Conservation (phyloP, 2,113 vertebrate species). For the Stegastes partitus region DNA sequence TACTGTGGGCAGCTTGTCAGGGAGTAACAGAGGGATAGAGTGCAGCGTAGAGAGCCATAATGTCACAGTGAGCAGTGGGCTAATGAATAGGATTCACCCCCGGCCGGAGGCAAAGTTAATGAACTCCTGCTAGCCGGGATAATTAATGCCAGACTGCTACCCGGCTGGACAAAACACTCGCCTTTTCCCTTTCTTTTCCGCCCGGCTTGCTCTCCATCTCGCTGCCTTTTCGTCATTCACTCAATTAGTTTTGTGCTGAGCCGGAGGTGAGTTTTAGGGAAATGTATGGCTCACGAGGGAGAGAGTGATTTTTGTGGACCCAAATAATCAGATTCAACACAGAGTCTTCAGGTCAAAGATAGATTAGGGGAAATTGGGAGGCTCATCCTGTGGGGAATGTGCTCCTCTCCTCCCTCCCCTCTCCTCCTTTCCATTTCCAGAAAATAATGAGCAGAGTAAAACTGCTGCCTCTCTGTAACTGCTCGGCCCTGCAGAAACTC, state of each 20-base stretch:
- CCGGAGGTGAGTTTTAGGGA: slow-evolving; percentile 61
- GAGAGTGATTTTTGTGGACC: slow-evolving; percentile 8
- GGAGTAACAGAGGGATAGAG: slow-evolving; percentile 45
- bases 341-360: slow-evolving; percentile 61
- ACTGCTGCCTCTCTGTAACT: slow-evolving; percentile 23
- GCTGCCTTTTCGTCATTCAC: slow-evolving; percentile 45
- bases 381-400: slow-evolving; percentile 25
- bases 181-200: slow-evolving; percentile 20
- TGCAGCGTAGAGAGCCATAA: slow-evolving; percentile 62
- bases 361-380: slow-evolving; percentile 46
- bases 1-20: slow-evolving; percentile 44
- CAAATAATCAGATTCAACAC: slow-evolving; percentile 44
- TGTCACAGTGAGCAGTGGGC: slow-evolving; percentile 60
- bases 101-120: slow-evolving; percentile 75
- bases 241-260: slow-evolving; percentile 49
- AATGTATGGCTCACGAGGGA: slow-evolving; percentile 32
- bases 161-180: slow-evolving; percentile 48
- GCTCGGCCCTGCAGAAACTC: slow-evolving; percentile 40
- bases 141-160: slow-evolving; percentile 77
- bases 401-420: neutral
- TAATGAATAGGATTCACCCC: slow-evolving; percentile 77
- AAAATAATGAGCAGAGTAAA: slow-evolving; percentile 60
- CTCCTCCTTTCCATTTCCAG: slow-evolving; percentile 42
- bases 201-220: slow-evolving; percentile 34
- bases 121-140: slow-evolving; percentile 78